These are phyloP conservation scores for Sebastes goodei DNA, from an alignment of 2,797 vertebrate species.

Conservation along the genomic window DNA sequence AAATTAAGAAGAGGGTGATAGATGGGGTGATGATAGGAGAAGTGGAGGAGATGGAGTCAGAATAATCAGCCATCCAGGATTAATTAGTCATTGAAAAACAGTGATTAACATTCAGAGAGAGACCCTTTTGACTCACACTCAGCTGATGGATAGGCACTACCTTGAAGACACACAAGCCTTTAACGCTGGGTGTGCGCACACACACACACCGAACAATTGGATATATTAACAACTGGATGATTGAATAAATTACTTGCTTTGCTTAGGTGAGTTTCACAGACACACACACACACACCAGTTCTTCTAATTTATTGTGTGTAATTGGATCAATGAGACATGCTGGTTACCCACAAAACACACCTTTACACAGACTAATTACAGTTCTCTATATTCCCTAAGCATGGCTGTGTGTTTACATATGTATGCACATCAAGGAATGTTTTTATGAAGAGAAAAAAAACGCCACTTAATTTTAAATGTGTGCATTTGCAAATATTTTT, in stretches of 20 bases:
- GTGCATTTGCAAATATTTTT: too few species aligned
- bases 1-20: conserved; percentile 76
- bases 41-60: conserved; percentile 61
- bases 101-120: conserved; percentile 78
- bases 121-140: conserved; percentile 44
- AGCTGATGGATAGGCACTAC: conserved; percentile 51
- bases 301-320: conserved; percentile 11
- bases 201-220: conserved; percentile 4
- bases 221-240: conserved; percentile 31
- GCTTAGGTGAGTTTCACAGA: conserved; percentile 23
- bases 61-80: conserved; percentile 81
- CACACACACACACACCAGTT: neutral
- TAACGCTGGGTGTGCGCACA: neutral
- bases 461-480: too few species aligned
- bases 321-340: conserved; percentile 32
- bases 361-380: neutral
- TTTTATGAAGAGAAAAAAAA: too few species aligned
- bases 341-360: conserved; percentile 5
- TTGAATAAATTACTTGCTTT: conserved; percentile 28
- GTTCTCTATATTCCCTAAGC: neutral
- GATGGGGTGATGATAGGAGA: conserved; percentile 69
- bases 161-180: conserved; percentile 3
- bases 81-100: conserved; percentile 79
- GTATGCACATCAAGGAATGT: too few species aligned
- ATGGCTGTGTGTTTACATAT: neutral